phyloP scores from a whole-genome alignment of 2,888 invertebrate species.

The Plemyria rubiginata region DNA sequence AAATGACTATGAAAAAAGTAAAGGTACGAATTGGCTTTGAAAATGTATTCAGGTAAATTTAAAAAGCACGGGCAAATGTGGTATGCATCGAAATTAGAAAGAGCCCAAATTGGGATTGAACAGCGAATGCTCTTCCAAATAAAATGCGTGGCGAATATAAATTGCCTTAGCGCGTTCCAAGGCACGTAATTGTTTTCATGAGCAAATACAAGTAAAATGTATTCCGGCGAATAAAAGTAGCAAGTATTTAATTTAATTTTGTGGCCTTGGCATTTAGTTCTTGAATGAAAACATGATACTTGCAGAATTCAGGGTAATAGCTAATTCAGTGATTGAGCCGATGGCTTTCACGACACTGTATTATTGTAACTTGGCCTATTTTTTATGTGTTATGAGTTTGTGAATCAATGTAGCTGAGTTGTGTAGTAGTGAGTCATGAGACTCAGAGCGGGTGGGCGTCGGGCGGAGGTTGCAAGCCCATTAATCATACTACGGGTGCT shows the following conservation, averaged over 20 bases:
- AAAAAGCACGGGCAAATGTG: no score
- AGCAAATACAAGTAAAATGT: slow-evolving; percentile 33
- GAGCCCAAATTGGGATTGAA: slow-evolving; percentile 5
- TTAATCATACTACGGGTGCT: slow-evolving; percentile 76
- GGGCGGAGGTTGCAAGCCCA: slow-evolving; percentile 62
- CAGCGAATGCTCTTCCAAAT: slow-evolving; percentile 12
- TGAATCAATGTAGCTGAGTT: slow-evolving; percentile 42
- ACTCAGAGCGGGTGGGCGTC: slow-evolving; percentile 63
- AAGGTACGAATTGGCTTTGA: no score
- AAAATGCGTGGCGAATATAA: slow-evolving; percentile 25
- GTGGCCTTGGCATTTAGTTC: slow-evolving; percentile 37
- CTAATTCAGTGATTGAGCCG: slow-evolving; percentile 18
- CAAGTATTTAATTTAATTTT: slow-evolving; percentile 34
- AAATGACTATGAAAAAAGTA: no score
- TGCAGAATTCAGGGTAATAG: slow-evolving; percentile 28
- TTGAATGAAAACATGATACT: slow-evolving; percentile 36
- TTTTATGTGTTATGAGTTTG: slow-evolving; percentile 32
- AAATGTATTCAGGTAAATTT: no score
- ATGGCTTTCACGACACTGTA: slow-evolving; percentile 17
- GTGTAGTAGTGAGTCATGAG: slow-evolving; percentile 55
- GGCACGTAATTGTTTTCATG: slow-evolving; percentile 26
- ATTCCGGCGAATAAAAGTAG: slow-evolving; percentile 21
- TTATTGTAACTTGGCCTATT: slow-evolving; percentile 30
- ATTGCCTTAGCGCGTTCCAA: slow-evolving; percentile 23
- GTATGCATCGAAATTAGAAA: slow-evolving; percentile 1